Conservation (phyloP, 2,113 vertebrate species). For the Silurus meridionalis region DNA sequence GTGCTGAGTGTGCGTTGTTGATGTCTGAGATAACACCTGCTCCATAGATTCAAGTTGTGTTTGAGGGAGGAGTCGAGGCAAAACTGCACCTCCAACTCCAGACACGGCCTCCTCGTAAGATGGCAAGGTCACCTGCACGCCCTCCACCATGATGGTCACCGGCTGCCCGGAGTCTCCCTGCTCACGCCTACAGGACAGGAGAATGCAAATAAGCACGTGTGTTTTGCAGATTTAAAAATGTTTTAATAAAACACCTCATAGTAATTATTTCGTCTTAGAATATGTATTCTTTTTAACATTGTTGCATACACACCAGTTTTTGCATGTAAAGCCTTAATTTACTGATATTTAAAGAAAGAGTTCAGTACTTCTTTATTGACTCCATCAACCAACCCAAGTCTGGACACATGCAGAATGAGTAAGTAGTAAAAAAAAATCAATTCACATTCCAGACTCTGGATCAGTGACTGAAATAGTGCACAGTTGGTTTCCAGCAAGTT, state of each 20-base stretch:
- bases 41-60: constrained; percentile 72
- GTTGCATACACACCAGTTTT: neutral
- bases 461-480: neutral
- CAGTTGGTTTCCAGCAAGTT: neutral
- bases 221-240: neutral
- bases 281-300: neutral
- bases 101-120: constrained; percentile 98
- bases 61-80: constrained; percentile 47
- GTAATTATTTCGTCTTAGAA: neutral
- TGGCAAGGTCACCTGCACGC: constrained; percentile 90
- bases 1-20: constrained; percentile 48
- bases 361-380: neutral
- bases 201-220: neutral
- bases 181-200: constrained; percentile 78
- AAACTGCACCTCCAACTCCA: constrained; percentile 70
- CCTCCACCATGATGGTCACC: constrained; percentile 93
- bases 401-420: neutral
- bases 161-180: constrained; percentile 88
- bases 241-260: neutral
- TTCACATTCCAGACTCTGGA: neutral
- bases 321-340: neutral
- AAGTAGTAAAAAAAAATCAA: neutral
- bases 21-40: constrained; percentile 5
- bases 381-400: neutral
- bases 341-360: neutral